Conservation (phyloP, 2,113 vertebrate species). For the Australoheros scitulus region DNA sequence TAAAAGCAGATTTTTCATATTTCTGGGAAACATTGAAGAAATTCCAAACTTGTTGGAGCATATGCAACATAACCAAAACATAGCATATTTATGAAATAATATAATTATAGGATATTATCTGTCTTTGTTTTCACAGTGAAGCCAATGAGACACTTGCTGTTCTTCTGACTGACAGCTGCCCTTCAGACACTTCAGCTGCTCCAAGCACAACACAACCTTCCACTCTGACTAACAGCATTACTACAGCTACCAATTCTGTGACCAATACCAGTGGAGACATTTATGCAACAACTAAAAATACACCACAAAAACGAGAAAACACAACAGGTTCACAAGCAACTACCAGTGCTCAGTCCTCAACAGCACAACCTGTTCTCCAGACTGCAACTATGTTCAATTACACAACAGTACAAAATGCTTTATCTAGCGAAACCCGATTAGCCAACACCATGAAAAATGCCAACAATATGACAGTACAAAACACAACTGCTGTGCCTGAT, state of each 20-base stretch:
- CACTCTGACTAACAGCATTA: background rate
- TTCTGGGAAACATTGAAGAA: background rate
- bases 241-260: background rate
- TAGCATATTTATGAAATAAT: too few species aligned
- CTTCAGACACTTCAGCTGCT: background rate
- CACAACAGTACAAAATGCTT: background rate
- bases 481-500: background rate
- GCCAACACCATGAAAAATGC: background rate
- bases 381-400: background rate
- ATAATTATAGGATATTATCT: too few species aligned
- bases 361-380: background rate
- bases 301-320: background rate
- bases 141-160: conserved; percentile 52
- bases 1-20: background rate
- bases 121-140: conserved; percentile 31
- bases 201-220: background rate
- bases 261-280: background rate
- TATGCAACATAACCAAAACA: background rate
- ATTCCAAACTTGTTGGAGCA: background rate
- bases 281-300: background rate
- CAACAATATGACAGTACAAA: background rate
- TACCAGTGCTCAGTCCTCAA: background rate
- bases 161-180: conserved; percentile 63
- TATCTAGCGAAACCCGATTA: background rate
- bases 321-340: background rate